These are phyloP conservation scores for Manis pentadactyla DNA, from an alignment of 2,797 vertebrate species.

Conservation along the genomic window DNA sequence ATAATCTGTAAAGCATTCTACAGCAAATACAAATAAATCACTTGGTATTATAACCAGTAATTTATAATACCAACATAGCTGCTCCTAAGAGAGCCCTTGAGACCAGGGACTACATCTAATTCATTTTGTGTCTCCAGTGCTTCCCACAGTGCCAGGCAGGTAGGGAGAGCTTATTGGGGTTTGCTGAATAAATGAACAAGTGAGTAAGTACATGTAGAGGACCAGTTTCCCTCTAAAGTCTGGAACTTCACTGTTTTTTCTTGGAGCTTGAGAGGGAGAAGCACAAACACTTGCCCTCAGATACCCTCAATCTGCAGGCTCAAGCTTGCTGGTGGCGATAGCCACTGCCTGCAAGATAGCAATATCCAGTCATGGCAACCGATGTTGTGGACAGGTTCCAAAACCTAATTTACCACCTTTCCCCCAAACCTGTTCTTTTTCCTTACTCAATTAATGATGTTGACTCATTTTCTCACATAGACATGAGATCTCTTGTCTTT, in stretches of 20 bases:
- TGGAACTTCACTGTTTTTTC: not conserved
- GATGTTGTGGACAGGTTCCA: not conserved
- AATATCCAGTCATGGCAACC: not conserved
- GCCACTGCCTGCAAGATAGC: not conserved
- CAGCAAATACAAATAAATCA: conserved; percentile 3
- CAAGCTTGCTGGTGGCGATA: not conserved
- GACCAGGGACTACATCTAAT: not conserved
- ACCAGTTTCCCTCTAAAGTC: not conserved
- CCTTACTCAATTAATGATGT: not conserved
- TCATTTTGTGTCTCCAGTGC: not conserved
- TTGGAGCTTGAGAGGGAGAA: not conserved
- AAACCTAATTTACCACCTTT: not conserved
- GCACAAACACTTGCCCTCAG: not conserved
- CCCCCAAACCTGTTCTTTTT: not conserved
- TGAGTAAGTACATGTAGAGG: not conserved
- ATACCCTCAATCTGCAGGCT: not conserved
- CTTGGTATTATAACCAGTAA: not conserved
- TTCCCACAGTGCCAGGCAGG: not conserved
- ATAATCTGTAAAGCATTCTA: conserved; percentile 26
- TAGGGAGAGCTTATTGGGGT: not conserved
- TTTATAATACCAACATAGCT: not conserved
- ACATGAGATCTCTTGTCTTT: conserved; percentile 20
- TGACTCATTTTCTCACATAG: conserved; percentile 3
- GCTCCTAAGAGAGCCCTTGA: not conserved
- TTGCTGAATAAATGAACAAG: not conserved